Evolutionary conservation across 2,113 vertebrate species (phyloP), one percentile per base, ranked within the genome.

Genomic region (Eulemur rufifrons): DNA sequence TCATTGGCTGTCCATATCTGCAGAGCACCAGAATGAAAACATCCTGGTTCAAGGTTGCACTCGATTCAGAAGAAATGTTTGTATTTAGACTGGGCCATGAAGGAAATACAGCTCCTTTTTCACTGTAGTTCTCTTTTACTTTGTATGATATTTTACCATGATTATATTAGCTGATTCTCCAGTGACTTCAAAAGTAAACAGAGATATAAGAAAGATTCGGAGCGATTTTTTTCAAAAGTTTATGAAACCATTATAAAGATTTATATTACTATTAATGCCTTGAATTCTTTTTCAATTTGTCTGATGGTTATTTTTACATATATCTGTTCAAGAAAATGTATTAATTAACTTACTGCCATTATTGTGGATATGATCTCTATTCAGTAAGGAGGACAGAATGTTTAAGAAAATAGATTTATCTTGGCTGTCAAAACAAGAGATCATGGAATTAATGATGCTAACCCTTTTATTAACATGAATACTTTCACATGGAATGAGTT

Each of bases 381-480:
- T 61, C 15, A 94, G 71, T 42, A 92, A 95, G 95, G 27, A 73
- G 54, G 68, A 81, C 32, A 91, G 45, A 81, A 81, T 92, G 56
- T 89, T 96, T 96, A 96, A 96, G 74, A 94, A 97, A 97, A 93
- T 69, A 66, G 77, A 86, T 90, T 97, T 91, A 85, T 96, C 71
- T 94, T 78, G 76, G 95, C 95, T 97, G 97, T 96, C 97, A 97
- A 96, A 97, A 96, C 91, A 97, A 95, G 86, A 95, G 59, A 90
- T 94, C 81, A 68, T 98, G 84, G 91, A 95, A 96, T 98, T 98
- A 97, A 98, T 89, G 95, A 90, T 83, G 61, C 42, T 90, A 93
- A 90, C 89, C 64, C 95, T 96, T 93, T 61, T 90, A 93, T 97
- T 95, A 96, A 93, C 68, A 34, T 54, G 94, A 95, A 84, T 52